Percentiles rank a stretch among this genome's conserved stretches.
phyloP scores from a whole-genome alignment of 2,113 vertebrate species.

The Melanerpes aurifrons region DNA sequence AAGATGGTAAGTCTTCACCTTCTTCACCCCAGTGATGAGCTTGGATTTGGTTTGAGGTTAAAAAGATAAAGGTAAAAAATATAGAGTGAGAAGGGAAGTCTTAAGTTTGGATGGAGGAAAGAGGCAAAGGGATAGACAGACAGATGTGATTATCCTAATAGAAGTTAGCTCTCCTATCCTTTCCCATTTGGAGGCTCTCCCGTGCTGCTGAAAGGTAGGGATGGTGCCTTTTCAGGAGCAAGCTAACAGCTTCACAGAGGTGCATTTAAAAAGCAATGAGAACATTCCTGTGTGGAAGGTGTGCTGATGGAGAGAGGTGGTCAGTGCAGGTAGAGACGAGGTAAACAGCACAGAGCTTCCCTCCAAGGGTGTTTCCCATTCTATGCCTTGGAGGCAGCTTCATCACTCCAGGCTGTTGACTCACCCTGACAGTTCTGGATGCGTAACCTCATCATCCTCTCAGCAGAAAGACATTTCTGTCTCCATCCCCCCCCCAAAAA shows the following conservation, averaged over 20 bases:
- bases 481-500: neutral
- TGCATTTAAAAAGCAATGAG: neutral
- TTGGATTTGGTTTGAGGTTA: neutral
- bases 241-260: neutral
- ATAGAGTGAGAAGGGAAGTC: neutral
- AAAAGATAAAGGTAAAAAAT: neutral
- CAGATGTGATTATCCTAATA: fast-evolving
- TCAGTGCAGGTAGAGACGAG: neutral
- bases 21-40: neutral
- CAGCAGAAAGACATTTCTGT: neutral
- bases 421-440: neutral
- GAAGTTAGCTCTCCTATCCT: neutral
- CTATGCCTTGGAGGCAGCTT: neutral
- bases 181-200: neutral
- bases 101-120: neutral
- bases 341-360: neutral
- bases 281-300: neutral
- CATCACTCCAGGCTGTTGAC: neutral
- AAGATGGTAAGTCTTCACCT: neutral
- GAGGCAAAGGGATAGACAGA: neutral
- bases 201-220: neutral
- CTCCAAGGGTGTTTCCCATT: neutral
- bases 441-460: neutral
- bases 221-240: neutral
- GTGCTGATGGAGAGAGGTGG: neutral